A percentile compares a stretch with the other conserved stretches of the same genome.
Evolutionary conservation across 2,113 vertebrate species (phyloP).

Genomic region (Podocnemis expansa): DNA sequence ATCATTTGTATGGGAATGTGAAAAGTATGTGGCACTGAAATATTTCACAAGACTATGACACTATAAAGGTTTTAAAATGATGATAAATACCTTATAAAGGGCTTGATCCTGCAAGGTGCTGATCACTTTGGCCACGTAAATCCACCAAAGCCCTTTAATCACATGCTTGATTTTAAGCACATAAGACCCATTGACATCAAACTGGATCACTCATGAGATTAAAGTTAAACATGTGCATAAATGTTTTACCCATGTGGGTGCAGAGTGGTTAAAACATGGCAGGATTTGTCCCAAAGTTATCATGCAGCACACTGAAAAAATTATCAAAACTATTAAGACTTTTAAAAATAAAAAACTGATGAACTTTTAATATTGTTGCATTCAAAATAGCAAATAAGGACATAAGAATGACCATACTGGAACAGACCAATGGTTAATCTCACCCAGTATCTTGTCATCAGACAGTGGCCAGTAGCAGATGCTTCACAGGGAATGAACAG

Average conservation of each 20-base stretch:
- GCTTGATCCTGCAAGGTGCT: not conserved
- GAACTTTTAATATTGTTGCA: not conserved
- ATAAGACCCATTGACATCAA: not conserved
- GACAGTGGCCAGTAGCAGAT: not conserved
- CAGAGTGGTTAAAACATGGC: not conserved
- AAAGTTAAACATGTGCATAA: not conserved
- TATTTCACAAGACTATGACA: not conserved
- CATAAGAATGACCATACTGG: not conserved
- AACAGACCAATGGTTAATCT: not conserved
- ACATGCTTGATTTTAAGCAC: not conserved
- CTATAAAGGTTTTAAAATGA: not conserved
- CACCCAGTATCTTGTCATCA: not conserved
- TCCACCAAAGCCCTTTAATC: not conserved
- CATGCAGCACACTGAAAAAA: not conserved
- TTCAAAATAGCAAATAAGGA: not conserved
- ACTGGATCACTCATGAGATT: rapidly evolving
- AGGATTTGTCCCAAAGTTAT: not conserved
- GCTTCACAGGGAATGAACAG: not conserved
- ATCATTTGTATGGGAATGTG: not conserved
- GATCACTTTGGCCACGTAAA: not conserved
- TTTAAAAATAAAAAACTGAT: not conserved
- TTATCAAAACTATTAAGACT: not conserved
- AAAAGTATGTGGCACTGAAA: not conserved
- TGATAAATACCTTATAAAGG: not conserved
- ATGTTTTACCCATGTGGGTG: not conserved